These are phyloP conservation scores for Pocota personata DNA, from an alignment of 2,888 invertebrate species.

Conservation along the genomic window DNA sequence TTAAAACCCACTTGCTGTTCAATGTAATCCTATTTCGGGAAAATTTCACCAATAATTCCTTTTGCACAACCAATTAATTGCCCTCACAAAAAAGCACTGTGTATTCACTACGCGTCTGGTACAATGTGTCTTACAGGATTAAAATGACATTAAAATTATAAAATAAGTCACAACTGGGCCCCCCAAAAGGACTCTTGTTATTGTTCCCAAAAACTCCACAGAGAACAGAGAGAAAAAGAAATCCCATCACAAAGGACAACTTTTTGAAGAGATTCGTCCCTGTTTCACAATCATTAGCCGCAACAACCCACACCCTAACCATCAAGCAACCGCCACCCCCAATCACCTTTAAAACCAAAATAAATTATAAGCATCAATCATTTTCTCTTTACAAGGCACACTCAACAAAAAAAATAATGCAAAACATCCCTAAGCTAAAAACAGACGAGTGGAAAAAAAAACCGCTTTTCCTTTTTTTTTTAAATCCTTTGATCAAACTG, in stretches of 20 bases:
- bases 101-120: slow-evolving; percentile 45
- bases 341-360: slow-evolving; percentile 72
- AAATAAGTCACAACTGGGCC: slow-evolving; percentile 66
- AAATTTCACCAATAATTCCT: slow-evolving; percentile 46
- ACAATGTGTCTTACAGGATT: slow-evolving; percentile 54
- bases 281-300: slow-evolving; percentile 60
- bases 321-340: slow-evolving; percentile 14
- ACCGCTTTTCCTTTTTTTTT: slow-evolving; percentile 13
- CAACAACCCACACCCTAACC: slow-evolving; percentile 24
- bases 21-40: slow-evolving; percentile 31
- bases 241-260: slow-evolving; percentile 45
- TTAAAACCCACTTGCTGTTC: slow-evolving; percentile 37
- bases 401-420: slow-evolving; percentile 37
- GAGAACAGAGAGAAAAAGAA: neutral
- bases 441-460: slow-evolving; percentile 36
- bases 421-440: slow-evolving; percentile 68
- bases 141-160: slow-evolving; percentile 68
- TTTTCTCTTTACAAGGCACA: slow-evolving; percentile 63
- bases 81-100: neutral
- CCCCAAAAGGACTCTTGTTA: slow-evolving; percentile 11
- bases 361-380: slow-evolving; percentile 74
- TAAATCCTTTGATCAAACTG: slow-evolving; percentile 74
- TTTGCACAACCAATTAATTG: slow-evolving; percentile 53
- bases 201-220: neutral
- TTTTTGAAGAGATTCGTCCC: slow-evolving; percentile 43